phyloP scores from a whole-genome alignment of 1,140 invertebrate species.

The Trachymyrmex septentrionalis region DNA sequence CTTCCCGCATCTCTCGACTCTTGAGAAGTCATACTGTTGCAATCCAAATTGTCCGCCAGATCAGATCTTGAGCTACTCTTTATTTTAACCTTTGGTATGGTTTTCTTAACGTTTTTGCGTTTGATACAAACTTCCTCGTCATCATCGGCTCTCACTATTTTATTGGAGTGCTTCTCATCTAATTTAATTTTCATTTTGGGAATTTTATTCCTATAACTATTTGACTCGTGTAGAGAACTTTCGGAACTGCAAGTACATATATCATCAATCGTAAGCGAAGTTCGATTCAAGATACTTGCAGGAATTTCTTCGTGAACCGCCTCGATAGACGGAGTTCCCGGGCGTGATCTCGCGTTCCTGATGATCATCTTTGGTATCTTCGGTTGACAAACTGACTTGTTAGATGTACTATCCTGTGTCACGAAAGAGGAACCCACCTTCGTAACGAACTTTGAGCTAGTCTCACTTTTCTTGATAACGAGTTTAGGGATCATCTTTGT shows the following conservation, averaged over 20 bases:
- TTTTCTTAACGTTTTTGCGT: conserved; percentile 72
- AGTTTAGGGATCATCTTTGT: conserved; percentile 80
- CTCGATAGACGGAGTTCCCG: conserved; percentile 82
- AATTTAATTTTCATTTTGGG: conserved; percentile 85
- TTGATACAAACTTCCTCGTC: conserved; percentile 70
- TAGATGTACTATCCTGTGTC: background rate
- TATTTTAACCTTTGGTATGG: conserved; percentile 81
- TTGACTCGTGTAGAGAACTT: conserved; percentile 51
- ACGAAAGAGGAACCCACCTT: conserved; percentile 3
- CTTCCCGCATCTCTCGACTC: conserved; percentile 7
- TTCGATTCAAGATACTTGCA: background rate
- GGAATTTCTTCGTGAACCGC: conserved; percentile 59
- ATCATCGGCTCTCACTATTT: conserved; percentile 74
- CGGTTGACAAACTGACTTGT: conserved; percentile 32
- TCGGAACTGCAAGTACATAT: conserved; percentile 50
- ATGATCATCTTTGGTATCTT: conserved; percentile 86
- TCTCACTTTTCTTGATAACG: conserved; percentile 81
- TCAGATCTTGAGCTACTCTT: conserved; percentile 71
- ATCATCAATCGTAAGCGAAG: conserved; percentile 4
- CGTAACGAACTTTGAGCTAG: conserved; percentile 61
- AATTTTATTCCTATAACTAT: conserved; percentile 77
- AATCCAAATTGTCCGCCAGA: background rate
- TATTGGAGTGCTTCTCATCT: conserved; percentile 77
- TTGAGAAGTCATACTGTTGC: background rate
- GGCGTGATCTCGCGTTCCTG: conserved; percentile 82